Evolutionary conservation across 2,888 invertebrate genomes (phyloP).

Genomic region (Oligia latruncula): DNA sequence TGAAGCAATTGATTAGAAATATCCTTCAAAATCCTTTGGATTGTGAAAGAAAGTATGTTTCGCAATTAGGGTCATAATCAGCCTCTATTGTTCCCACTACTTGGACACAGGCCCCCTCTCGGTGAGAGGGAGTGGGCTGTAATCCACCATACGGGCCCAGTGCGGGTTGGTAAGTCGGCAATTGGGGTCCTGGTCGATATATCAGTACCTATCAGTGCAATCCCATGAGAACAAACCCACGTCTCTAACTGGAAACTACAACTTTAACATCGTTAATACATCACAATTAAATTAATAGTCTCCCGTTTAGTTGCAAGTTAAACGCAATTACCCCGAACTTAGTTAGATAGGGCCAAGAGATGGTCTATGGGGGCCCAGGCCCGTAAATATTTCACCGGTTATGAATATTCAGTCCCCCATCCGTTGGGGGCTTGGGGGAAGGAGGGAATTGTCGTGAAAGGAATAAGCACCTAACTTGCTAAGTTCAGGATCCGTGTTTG

Average conservation of each 20-base stretch:
- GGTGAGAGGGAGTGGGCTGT: neutral
- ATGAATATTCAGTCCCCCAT: slow-evolving; percentile 69
- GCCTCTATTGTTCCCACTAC: neutral
- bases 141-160: neutral
- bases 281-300: slow-evolving; percentile 70
- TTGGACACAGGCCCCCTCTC: neutral
- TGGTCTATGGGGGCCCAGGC: slow-evolving; percentile 57
- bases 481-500: slow-evolving; percentile 55
- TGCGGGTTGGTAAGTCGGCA: neutral
- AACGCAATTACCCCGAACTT: slow-evolving; percentile 73
- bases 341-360: slow-evolving; percentile 58
- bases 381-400: slow-evolving; percentile 69
- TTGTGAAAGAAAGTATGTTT: neutral
- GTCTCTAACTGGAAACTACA: slow-evolving; percentile 17
- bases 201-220: neutral
- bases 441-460: slow-evolving; percentile 41
- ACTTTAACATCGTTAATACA: slow-evolving; percentile 54
- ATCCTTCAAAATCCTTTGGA: neutral
- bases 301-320: slow-evolving; percentile 71
- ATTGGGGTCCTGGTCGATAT: neutral
- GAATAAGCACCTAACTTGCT: slow-evolving; percentile 62
- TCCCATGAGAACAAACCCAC: neutral
- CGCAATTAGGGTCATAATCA: neutral
- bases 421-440: neutral
- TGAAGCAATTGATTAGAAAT: neutral